Evolutionary conservation across 2,797 vertebrate genomes (phyloP).

Genomic region (Falco berigora): DNA sequence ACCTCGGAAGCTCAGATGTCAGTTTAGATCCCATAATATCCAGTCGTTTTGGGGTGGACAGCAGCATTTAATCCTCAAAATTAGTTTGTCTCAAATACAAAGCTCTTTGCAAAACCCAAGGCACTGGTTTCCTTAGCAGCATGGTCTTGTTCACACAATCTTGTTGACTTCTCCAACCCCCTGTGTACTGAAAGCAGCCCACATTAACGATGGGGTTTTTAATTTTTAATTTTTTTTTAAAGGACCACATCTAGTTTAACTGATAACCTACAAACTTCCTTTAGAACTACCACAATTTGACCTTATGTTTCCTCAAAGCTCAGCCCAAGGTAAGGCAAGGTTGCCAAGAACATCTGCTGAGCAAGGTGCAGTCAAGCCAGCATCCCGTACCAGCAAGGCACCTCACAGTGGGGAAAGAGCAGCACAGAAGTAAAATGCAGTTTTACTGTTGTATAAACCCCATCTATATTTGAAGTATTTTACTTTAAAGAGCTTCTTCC

Average conservation of each 20-base stretch:
- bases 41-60: not conserved
- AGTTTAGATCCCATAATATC: not conserved
- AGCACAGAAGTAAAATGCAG: not conserved
- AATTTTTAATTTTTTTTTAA: not conserved
- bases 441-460: not conserved
- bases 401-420: not conserved
- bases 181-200: not conserved
- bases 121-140: not conserved
- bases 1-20: not conserved
- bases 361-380: not conserved
- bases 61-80: not conserved
- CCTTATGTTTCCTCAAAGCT: not conserved
- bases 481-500: not conserved
- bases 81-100: not conserved
- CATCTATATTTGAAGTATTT: not conserved
- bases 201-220: too few relatives aligned
- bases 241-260: not conserved
- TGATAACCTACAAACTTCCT: not conserved
- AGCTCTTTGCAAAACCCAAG: not conserved
- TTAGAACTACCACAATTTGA: not conserved
- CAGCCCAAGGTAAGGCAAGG: not conserved
- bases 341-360: not conserved
- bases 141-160: not conserved
- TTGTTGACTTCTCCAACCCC: not conserved
- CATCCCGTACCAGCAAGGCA: not conserved